phyloP scores from a whole-genome alignment of 2,113 vertebrate genomes.

The Protomyctophum bolini region DNA sequence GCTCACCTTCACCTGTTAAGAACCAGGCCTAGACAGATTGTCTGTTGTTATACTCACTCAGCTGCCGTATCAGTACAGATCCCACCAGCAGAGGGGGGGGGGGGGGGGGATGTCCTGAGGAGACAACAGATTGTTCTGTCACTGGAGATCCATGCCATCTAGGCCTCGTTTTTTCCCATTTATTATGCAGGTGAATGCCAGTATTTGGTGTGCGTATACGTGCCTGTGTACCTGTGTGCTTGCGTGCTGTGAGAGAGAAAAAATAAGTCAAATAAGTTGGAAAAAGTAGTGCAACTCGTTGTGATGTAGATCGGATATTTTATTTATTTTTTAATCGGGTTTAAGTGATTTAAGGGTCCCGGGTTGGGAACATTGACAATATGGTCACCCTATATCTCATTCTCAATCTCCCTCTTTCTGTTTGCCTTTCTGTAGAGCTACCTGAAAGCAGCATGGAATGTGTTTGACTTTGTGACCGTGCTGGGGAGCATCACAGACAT shows the following conservation, averaged over 20 bases:
- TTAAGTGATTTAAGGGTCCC: too few species aligned
- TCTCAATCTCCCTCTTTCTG: slow-evolving; percentile 23
- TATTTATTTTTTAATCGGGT: background rate
- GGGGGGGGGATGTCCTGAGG: background rate
- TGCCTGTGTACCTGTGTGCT: background rate
- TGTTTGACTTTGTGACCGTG: slow-evolving; percentile 98
- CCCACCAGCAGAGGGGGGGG: too few species aligned
- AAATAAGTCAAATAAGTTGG: too few species aligned
- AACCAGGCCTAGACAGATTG: slow-evolving; percentile 50
- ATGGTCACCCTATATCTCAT: background rate
- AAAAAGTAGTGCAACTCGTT: background rate
- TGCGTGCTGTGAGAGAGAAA: background rate
- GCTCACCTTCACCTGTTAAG: slow-evolving; percentile 74
- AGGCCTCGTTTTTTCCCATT: too few species aligned
- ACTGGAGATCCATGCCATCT: slow-evolving; percentile 25
- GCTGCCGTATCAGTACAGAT: too few species aligned
- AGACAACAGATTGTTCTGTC: slow-evolving; percentile 29
- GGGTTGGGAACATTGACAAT: too few species aligned
- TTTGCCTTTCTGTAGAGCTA: slow-evolving; percentile 67
- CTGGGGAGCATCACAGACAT: slow-evolving; percentile 99
- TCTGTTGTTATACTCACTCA: slow-evolving; percentile 33
- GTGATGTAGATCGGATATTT: background rate
- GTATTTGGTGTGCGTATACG: background rate
- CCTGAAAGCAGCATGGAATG: slow-evolving; percentile 97
- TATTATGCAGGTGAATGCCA: background rate